phyloP scores from a whole-genome alignment of 2,113 vertebrate species.

The Felis chaus region DNA sequence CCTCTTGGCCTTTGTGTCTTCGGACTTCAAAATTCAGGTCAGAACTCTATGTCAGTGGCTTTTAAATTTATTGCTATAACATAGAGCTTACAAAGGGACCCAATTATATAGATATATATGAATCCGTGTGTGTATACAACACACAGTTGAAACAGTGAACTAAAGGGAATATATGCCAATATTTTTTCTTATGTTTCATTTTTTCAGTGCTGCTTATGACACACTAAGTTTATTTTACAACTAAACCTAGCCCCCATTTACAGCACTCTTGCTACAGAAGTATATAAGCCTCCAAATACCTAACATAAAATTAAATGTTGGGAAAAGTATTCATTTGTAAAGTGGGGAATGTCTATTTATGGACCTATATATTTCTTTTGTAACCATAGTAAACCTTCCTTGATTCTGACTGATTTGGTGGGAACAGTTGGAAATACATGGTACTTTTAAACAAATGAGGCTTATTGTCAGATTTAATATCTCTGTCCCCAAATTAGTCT shows the following conservation, averaged over 20 bases:
- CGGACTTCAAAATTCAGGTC: background rate
- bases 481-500: background rate
- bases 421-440: background rate
- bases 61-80: background rate
- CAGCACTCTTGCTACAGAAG: background rate
- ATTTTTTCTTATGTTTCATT: background rate
- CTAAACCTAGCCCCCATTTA: background rate
- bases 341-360: background rate
- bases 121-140: background rate
- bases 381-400: background rate
- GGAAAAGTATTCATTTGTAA: slow-evolving; percentile 14
- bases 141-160: background rate
- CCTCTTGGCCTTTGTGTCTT: background rate
- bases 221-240: background rate
- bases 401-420: background rate
- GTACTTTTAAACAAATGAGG: background rate
- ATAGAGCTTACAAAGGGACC: background rate
- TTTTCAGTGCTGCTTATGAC: background rate
- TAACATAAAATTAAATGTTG: background rate
- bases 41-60: background rate
- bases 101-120: background rate
- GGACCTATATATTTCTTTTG: background rate
- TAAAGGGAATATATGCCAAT: background rate
- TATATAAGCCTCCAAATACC: background rate
- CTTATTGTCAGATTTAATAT: background rate